phyloP scores from a whole-genome alignment of 2,797 vertebrate genomes.

The Arnoldichthys spilopterus region DNA sequence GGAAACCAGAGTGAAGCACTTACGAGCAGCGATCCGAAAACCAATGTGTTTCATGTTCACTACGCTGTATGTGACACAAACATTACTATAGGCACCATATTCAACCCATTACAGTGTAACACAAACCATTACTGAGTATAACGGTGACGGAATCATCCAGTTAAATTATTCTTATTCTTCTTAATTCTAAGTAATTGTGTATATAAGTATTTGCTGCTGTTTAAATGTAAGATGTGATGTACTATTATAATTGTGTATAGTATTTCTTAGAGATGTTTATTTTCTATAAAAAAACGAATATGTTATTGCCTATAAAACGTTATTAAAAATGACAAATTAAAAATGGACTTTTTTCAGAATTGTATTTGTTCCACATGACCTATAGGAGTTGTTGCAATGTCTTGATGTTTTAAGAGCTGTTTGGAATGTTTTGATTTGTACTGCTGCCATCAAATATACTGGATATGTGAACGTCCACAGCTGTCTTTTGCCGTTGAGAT shows the following conservation, averaged over 20 bases:
- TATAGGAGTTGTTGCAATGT: slow-evolving; percentile 30
- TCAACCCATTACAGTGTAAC: slow-evolving; percentile 49
- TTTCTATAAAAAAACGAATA: slow-evolving; percentile 87
- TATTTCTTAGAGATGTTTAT: slow-evolving; percentile 92
- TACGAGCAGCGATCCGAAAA: not conserved
- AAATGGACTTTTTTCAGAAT: slow-evolving; percentile 72
- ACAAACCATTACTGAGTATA: slow-evolving; percentile 56
- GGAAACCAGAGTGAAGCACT: slow-evolving; percentile 14
- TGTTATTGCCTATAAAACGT: slow-evolving; percentile 88
- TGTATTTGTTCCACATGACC: slow-evolving; percentile 72
- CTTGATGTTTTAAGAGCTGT: slow-evolving; percentile 60
- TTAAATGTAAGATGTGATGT: slow-evolving; percentile 90
- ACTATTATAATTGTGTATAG: slow-evolving; percentile 91
- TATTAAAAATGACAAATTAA: slow-evolving; percentile 80
- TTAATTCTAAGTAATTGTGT: slow-evolving; percentile 76
- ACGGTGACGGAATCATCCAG: slow-evolving; percentile 70
- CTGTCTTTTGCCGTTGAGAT: slow-evolving; percentile 77
- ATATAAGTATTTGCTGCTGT: slow-evolving; percentile 88
- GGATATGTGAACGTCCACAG: slow-evolving; percentile 67
- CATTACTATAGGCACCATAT: slow-evolving; percentile 46
- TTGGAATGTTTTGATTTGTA: slow-evolving; percentile 79
- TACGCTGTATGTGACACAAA: slow-evolving; percentile 50
- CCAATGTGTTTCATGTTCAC: slow-evolving; percentile 32
- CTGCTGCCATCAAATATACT: slow-evolving; percentile 81
- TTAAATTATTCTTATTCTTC: slow-evolving; percentile 64